Conservation (phyloP, 30 jellyfish, hydroid and myxozoan species). For the Sanderia malayensis region DNA sequence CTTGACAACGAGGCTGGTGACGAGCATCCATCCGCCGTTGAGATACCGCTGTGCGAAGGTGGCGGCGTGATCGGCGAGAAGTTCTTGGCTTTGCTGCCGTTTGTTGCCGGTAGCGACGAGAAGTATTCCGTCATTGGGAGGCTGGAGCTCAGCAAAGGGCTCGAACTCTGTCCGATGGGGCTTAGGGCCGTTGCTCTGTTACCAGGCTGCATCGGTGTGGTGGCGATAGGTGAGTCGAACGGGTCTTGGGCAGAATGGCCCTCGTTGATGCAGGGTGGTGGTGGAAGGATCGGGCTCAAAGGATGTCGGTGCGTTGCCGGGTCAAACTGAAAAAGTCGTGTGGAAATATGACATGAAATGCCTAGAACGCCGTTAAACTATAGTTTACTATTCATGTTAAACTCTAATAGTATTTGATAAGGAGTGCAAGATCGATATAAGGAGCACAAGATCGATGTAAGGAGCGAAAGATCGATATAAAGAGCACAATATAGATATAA, state of each 20-base stretch:
- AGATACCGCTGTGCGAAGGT: neutral
- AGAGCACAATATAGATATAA: no score
- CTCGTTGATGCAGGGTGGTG: neutral
- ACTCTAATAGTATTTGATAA: no score
- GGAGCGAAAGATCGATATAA: no score
- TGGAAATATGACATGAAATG: no score
- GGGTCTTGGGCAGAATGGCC: no score
- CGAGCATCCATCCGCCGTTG: neutral
- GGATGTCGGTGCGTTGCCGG: neutral
- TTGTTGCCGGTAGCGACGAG: conserved; percentile 6
- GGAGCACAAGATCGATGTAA: no score
- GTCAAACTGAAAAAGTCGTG: neutral
- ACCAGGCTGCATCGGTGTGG: no score
- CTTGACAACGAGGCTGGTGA: conserved; percentile 45
- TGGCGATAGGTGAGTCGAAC: no score
- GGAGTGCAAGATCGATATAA: no score
- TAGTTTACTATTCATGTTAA: no score
- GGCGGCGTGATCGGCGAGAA: neutral
- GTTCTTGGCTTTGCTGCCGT: neutral
- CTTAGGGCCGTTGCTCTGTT: neutral
- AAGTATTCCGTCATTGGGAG: neutral
- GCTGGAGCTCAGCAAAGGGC: neutral
- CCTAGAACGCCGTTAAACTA: no score
- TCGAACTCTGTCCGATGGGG: no score
- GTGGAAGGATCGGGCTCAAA: neutral